Conservation (phyloP, 2,113 vertebrate species). For the Girardinichthys multiradiatus region DNA sequence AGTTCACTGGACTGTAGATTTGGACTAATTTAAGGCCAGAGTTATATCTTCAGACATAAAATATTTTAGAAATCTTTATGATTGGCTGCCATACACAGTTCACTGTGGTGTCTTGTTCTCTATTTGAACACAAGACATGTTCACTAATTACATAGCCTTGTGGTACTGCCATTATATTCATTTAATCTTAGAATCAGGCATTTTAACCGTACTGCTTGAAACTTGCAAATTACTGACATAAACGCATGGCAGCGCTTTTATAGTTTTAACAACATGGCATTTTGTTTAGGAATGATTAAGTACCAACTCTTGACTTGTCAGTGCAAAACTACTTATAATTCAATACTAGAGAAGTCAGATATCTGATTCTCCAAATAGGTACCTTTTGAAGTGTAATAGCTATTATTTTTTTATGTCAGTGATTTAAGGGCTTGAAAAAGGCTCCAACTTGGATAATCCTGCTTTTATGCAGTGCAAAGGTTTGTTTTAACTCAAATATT, state of each 20-base stretch:
- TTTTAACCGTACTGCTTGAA: not conserved
- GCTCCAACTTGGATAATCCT: too few species aligned
- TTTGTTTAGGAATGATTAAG: not conserved
- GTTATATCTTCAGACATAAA: not conserved
- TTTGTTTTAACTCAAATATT: too few species aligned
- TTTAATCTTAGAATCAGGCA: not conserved
- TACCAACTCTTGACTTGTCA: not conserved
- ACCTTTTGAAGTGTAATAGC: not conserved
- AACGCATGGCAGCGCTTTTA: not conserved
- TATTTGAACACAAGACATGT: not conserved
- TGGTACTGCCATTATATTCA: not conserved
- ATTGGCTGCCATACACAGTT: too few species aligned
- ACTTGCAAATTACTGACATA: too few species aligned
- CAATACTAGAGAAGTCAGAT: not conserved
- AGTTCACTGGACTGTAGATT: not conserved
- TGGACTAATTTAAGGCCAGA: not conserved
- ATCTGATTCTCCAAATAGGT: not conserved
- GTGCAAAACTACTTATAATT: not conserved
- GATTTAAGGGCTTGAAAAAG: not conserved
- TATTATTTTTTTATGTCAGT: not conserved
- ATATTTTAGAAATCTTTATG: not conserved
- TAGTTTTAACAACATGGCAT: not conserved
- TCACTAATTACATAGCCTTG: not conserved
- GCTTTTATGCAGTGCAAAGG: too few species aligned
- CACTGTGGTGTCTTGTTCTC: not conserved